phyloP scores from a whole-genome alignment of 1,140 invertebrate species.

The Orius laevigatus region DNA sequence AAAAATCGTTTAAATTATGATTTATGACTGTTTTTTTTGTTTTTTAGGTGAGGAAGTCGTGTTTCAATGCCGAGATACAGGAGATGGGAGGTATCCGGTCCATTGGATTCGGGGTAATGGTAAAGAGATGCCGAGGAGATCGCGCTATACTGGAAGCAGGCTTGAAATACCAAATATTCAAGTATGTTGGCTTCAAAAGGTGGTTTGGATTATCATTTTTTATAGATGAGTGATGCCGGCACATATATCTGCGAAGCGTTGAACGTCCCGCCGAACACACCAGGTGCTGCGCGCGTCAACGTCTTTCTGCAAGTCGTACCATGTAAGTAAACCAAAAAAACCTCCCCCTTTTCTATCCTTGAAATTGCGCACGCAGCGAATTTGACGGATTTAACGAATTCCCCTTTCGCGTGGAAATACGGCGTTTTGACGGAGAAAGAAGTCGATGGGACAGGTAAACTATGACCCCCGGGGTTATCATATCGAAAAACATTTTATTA shows the following conservation, averaged over 20 bases:
- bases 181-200: slow-evolving; percentile 26
- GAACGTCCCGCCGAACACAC: slow-evolving; percentile 36
- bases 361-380: slow-evolving; percentile 25
- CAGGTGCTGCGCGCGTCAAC: slow-evolving; percentile 34
- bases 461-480: background rate
- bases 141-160: slow-evolving; percentile 47
- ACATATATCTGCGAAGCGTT: slow-evolving; percentile 68
- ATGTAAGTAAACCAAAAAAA: slow-evolving; percentile 38
- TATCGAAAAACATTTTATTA: too few relatives aligned
- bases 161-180: slow-evolving; percentile 73
- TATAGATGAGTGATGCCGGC: slow-evolving; percentile 49
- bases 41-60: slow-evolving; percentile 68
- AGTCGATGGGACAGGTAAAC: slow-evolving; percentile 28
- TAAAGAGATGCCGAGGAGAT: slow-evolving; percentile 48
- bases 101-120: slow-evolving; percentile 56
- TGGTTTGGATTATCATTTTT: background rate
- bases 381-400: slow-evolving; percentile 4
- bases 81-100: slow-evolving; percentile 52
- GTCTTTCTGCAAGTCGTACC: slow-evolving; percentile 52
- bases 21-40: slow-evolving; percentile 5
- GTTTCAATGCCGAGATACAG: slow-evolving; percentile 81
- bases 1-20: background rate
- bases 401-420: slow-evolving; percentile 25
- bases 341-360: background rate
- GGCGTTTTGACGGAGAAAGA: slow-evolving; percentile 27